Percentiles rank a stretch among this genome's conserved stretches.
These are phyloP conservation scores for Coecobrya sp. DNA, from an alignment of 2,888 invertebrate genomes.

Conservation along the genomic window DNA sequence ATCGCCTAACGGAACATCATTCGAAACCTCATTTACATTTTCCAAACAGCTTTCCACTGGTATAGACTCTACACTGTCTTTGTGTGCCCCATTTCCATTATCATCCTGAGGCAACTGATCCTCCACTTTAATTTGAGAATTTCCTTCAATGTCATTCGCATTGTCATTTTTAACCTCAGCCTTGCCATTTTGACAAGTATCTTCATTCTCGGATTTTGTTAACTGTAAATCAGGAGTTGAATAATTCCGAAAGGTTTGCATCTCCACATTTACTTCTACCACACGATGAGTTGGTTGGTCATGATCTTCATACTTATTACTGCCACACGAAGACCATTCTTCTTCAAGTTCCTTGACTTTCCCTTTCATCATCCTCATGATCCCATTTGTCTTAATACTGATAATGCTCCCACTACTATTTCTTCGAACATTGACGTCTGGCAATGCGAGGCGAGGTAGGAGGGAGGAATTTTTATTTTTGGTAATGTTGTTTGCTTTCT, in stretches of 20 bases:
- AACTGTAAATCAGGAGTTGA: conserved; percentile 74
- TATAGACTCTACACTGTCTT: background rate
- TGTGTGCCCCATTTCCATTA: background rate
- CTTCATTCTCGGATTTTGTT: conserved; percentile 15
- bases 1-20: background rate
- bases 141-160: conserved; percentile 23
- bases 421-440: conserved; percentile 76
- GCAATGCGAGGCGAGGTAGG: conserved; percentile 65
- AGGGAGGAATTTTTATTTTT: conserved; percentile 58
- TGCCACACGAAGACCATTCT: conserved; percentile 31
- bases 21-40: background rate
- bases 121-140: conserved; percentile 65
- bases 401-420: conserved; percentile 77
- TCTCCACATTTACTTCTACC: conserved; percentile 61
- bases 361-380: conserved; percentile 68
- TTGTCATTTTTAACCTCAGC: conserved; percentile 20
- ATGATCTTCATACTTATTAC: conserved; percentile 37
- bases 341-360: conserved; percentile 69
- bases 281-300: background rate
- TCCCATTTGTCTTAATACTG: conserved; percentile 67
- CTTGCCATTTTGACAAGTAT: background rate
- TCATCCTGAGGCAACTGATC: conserved; percentile 23
- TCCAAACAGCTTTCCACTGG: background rate
- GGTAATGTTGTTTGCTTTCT: conserved; percentile 62
- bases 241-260: conserved; percentile 78